These are phyloP conservation scores for Lasiurus borealis DNA, from an alignment of 2,113 vertebrate genomes.

Conservation along the genomic window DNA sequence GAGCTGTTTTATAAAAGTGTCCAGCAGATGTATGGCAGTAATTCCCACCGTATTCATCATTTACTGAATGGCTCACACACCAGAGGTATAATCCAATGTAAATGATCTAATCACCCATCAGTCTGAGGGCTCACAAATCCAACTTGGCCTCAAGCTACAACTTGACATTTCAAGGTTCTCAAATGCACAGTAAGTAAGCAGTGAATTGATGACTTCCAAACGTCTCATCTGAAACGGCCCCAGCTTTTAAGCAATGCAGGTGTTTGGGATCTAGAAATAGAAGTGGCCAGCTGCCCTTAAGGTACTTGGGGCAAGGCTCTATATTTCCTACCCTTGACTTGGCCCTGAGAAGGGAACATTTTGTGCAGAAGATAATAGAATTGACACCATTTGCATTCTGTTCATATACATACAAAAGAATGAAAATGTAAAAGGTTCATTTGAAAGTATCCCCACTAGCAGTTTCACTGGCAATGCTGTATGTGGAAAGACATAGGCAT, in stretches of 20 bases:
- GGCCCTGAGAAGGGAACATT: constrained; percentile 75
- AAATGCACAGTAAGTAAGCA: constrained; percentile 70
- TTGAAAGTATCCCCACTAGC: constrained; percentile 45
- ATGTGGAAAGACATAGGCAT: constrained; percentile 34
- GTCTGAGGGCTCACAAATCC: constrained; percentile 77
- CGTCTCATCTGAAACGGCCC: constrained; percentile 52
- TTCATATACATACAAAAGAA: constrained; percentile 61
- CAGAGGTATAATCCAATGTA: constrained; percentile 72
- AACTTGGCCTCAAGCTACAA: constrained; percentile 80
- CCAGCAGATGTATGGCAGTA: constrained; percentile 66
- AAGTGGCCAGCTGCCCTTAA: constrained; percentile 68
- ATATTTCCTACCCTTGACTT: constrained; percentile 69
- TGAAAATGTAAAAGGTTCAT: constrained; percentile 66
- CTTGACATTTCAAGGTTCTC: constrained; percentile 82
- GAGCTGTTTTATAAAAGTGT: constrained; percentile 70
- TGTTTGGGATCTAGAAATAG: constrained; percentile 76
- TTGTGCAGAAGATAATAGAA: constrained; percentile 70
- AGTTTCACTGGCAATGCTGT: constrained; percentile 37
- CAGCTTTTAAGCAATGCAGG: constrained; percentile 79
- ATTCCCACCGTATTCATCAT: constrained; percentile 60
- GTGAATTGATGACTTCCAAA: constrained; percentile 79
- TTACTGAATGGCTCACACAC: constrained; percentile 64
- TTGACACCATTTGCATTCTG: constrained; percentile 79
- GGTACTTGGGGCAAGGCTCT: constrained; percentile 68
- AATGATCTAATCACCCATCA: constrained; percentile 74